Base-by-base conservation (phyloP, 2,113 vertebrate species). In the Forbesichthys papilliferus region DNA sequence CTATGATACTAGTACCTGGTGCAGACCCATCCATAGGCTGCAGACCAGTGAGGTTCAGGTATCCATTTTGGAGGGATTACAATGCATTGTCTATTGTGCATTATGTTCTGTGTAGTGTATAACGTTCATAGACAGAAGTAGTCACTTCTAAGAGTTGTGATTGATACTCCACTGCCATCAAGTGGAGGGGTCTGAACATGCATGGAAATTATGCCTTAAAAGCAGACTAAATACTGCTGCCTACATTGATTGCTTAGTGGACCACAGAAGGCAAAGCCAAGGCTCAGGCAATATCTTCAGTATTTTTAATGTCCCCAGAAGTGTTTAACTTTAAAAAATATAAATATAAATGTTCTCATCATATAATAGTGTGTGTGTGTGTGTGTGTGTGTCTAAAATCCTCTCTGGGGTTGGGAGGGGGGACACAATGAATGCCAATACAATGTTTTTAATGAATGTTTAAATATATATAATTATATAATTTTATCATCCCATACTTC, bases 91-190 rank as follows among this genome's bases (percentile, higher is more conserved):
- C 62, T 64, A 48, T 59, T 81, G 55, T 77, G 62, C 47, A 27
- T 60, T 62, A 34, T 70, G 36, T 72, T 70, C 71, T 61, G 42
- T 80, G 61, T 65, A 36, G 4, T 14, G 14, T 64, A 27, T 27
- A 27, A 27, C 27, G 27, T 27, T 27, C 58, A 72, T 59, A 49
- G 49, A 33, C 63, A 74, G 63, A 72, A 51, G 36, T 16, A 13
- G n/a, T 10, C 0, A 18, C 58, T 34, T 57, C 4, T 14, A 12
- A 52, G 51, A 5, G 3, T 51, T 12, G 12, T 61, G 63, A 36
- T 49, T 82, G 79, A 70, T 80, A 54, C 67, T 76, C 70, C 61
- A 88, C 80, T 88, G 89, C 87, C 88, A 82, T 86, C 89, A 74
- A 78, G 83, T 86, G 89, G 87, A 71, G 60, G 2, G 18, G 47